These are phyloP conservation scores for Clamator glandarius DNA, from an alignment of 2,797 vertebrate species.

Conservation along the genomic window DNA sequence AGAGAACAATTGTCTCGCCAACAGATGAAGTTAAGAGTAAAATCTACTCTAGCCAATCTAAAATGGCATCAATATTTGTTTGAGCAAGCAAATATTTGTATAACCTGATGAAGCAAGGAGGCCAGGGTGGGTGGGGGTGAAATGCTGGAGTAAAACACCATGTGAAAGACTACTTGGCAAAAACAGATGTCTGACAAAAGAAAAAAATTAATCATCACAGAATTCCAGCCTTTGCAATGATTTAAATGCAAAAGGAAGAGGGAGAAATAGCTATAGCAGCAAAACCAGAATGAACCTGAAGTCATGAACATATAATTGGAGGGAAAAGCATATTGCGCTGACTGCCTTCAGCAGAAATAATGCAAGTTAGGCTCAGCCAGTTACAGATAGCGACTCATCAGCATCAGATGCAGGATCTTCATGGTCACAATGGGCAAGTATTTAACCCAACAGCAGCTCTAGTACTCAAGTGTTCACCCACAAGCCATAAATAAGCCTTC, in stretches of 20 bases:
- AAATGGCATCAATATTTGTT: not conserved
- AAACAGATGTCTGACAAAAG: not conserved
- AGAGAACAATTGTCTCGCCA: not conserved
- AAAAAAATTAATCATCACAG: not conserved
- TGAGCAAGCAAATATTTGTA: slow-evolving; percentile 26
- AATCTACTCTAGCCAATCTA: not conserved
- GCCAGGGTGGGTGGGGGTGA: not conserved
- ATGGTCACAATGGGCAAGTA: not conserved
- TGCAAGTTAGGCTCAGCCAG: not conserved
- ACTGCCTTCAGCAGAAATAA: not conserved
- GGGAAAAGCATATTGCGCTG: not conserved
- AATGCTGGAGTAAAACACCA: not conserved
- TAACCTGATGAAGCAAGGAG: not conserved
- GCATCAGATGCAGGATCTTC: not conserved
- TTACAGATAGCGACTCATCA: not conserved
- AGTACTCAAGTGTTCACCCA: not conserved
- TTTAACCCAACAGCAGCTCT: not conserved
- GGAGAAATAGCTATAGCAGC: not conserved
- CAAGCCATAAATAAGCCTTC: not conserved
- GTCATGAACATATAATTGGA: rapidly evolving
- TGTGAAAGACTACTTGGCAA: not conserved
- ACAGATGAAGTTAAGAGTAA: not conserved
- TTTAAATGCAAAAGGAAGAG: not conserved
- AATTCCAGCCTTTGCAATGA: not conserved
- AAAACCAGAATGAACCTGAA: not conserved